Base-by-base conservation (phyloP, 2,797 vertebrate species). In the Periophthalmus magnuspinnatus region DNA sequence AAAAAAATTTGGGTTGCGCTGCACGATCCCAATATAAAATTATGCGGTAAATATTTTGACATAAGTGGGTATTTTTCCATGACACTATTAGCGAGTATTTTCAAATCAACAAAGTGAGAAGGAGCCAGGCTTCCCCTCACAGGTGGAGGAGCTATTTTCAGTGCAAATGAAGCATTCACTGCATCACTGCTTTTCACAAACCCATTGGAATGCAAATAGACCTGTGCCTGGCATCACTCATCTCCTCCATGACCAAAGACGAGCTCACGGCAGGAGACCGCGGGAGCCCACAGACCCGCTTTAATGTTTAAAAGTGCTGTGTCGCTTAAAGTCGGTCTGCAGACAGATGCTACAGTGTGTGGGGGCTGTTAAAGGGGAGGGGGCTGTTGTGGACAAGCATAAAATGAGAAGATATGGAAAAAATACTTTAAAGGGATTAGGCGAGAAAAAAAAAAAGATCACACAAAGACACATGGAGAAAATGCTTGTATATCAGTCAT, bases 401-500 rank as follows among this genome's bases (percentile, higher is more conserved):
- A 81, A 82, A 91, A 90, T 84, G 78, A 86, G 85, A 41, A 82
- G 84, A 89, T 83, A 34, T n/a, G 13, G 84, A 72, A 48, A n/a
- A 62, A 73, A 88, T 81, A 81, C 81, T 76, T 84, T 72, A 77
- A 68, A 66, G 75, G 80, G 74, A 77, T 77, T 45, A 69, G 83
- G 22, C 48, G n/a, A 52, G 48, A n/a, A 41, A 52, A n/a, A 41
- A 52, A 19, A 52, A 45, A 45, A 45, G 3, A 45, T 45, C 41
- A 45, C 11, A 45, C 41, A 52, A 52, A 50, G 7, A 45, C 11
- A 45, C 41, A 52, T 52, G 50, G 7, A 52, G 2, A 52, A 52
- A 52, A 14, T 41, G 11, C 41, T 11, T 41, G 41, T 16, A 38
- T 45, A 5, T 45, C 38, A 2, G 13, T 41, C 3, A 10, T 14